Conservation (phyloP, 2,113 vertebrate species). For the Alaudala cheleensis region DNA sequence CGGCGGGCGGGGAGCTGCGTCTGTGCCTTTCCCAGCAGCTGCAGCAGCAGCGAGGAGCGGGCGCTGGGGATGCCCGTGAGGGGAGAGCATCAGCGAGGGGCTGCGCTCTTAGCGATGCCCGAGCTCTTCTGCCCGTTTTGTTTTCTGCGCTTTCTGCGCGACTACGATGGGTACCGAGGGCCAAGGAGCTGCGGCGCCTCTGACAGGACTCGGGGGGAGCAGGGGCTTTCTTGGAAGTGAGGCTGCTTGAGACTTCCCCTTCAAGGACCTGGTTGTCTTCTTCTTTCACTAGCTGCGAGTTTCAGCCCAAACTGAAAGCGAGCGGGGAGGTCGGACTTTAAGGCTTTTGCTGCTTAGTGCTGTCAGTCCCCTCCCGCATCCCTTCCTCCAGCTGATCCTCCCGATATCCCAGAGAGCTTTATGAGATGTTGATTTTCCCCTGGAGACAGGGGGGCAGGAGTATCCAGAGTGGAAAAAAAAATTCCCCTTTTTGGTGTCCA, state of each 20-base stretch:
- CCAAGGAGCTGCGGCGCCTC: neutral
- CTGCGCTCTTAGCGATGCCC: accelerated
- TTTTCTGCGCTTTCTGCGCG: neutral
- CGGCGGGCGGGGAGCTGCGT: neutral
- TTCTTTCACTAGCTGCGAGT: neutral
- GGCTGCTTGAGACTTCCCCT: neutral
- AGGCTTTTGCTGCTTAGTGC: neutral
- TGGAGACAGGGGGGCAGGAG: neutral
- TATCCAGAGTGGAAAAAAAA: neutral
- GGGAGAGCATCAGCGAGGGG: neutral
- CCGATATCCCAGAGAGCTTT: neutral
- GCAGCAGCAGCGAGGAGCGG: neutral
- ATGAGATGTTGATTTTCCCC: neutral
- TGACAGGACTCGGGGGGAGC: neutral
- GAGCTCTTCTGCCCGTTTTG: neutral
- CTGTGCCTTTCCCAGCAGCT: neutral
- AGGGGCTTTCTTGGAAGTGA: neutral
- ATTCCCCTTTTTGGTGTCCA: neutral
- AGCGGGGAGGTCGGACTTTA: neutral
- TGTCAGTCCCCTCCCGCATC: accelerated
- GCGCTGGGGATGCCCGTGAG: neutral
- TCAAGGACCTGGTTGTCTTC: neutral
- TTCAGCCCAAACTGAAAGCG: neutral
- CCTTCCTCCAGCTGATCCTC: neutral
- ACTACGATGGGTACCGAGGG: neutral